A percentile compares a stretch with the other conserved stretches of the same genome.
phyloP scores from a whole-genome alignment of 2,888 invertebrate genomes.

The Encarsia formosa region DNA sequence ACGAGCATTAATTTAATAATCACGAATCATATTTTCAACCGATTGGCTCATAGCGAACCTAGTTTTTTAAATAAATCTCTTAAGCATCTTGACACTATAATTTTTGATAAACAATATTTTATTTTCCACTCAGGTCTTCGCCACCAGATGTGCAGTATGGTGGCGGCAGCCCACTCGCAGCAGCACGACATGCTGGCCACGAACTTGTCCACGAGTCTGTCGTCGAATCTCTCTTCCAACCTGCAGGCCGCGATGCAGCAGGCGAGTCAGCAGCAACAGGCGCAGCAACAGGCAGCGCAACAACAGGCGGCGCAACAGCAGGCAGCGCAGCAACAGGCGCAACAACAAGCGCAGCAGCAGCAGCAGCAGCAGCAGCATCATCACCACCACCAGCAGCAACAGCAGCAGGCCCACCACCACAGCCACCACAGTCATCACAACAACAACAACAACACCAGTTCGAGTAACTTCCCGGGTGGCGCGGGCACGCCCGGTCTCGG shows the following conservation, averaged over 20 bases:
- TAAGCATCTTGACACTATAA: too few species aligned
- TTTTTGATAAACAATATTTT: too few species aligned
- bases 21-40: too few species aligned
- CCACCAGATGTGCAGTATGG: conserved; percentile 83
- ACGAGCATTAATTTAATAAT: too few species aligned
- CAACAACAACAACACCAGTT: conserved; percentile 30
- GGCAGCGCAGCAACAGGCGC: conserved; percentile 22
- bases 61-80: too few species aligned
- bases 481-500: conserved; percentile 50
- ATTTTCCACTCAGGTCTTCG: conserved; percentile 56
- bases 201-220: conserved; percentile 53
- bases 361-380: conserved; percentile 1
- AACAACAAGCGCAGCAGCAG: not conserved
- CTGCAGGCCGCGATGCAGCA: conserved; percentile 52
- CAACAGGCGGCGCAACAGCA: conserved; percentile 38
- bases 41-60: too few species aligned
- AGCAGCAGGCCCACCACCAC: conserved; percentile 38
- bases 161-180: conserved; percentile 60
- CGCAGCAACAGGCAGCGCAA: conserved; percentile 52
- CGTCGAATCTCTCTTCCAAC: conserved; percentile 42
- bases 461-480: conserved; percentile 42
- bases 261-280: conserved; percentile 48
- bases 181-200: conserved; percentile 52
- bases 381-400: conserved; percentile 26
- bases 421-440: conserved; percentile 29